Evolutionary conservation across 2,888 invertebrate species (phyloP).

Genomic region (Agriopis aurantiaria): DNA sequence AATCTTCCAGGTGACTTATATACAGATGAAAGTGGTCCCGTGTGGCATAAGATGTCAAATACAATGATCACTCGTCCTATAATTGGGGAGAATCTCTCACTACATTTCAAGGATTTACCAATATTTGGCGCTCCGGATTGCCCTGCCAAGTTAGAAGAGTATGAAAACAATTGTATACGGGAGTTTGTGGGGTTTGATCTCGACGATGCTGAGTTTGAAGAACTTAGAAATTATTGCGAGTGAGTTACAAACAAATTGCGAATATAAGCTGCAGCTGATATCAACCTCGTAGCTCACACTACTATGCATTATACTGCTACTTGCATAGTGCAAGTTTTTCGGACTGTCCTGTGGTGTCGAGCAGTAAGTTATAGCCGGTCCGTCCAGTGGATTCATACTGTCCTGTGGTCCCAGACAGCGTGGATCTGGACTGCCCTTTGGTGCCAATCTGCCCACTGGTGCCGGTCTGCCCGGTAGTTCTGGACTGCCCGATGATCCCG

Average conservation of each 20-base stretch:
- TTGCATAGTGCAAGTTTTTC: no score
- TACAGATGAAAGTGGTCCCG: conserved; percentile 59
- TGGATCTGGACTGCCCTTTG: no score
- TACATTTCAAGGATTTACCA: conserved; percentile 67
- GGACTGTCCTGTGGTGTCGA: no score
- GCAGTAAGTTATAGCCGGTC: no score
- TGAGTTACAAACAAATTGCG: conserved; percentile 44
- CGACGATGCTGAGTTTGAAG: conserved; percentile 69
- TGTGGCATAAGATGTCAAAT: conserved; percentile 61
- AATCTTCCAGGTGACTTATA: conserved; percentile 46
- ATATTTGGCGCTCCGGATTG: conserved; percentile 60
- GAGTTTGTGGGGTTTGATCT: conserved; percentile 71
- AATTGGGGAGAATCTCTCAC: conserved; percentile 63
- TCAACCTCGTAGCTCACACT: no score
- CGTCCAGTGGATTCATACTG: no score
- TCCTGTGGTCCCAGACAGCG: no score
- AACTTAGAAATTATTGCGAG: conserved; percentile 80
- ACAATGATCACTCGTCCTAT: conserved; percentile 64
- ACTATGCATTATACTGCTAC: no score
- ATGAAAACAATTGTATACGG: conserved; percentile 59
- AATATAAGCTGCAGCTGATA: no score
- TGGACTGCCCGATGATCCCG: no score
- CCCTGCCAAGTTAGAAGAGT: conserved; percentile 52
- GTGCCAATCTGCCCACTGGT: no score
- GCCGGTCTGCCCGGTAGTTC: no score